Conservation (phyloP, 2,797 vertebrate species). For the Leptodactylus fallax region DNA sequence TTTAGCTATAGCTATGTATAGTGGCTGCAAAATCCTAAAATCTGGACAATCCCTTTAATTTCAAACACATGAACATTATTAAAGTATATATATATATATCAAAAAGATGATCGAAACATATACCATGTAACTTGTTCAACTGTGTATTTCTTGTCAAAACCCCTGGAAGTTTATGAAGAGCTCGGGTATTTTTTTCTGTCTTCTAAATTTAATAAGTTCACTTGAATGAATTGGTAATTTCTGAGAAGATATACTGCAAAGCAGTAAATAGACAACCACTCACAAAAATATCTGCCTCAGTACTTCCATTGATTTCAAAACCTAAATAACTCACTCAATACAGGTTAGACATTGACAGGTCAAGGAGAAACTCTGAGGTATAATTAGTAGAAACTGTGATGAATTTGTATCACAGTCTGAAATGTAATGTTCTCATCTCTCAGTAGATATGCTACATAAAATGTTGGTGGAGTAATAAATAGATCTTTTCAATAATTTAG, state of each 20-base stretch:
- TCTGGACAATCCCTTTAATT: background rate
- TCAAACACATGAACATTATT: background rate
- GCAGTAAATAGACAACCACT: conserved; percentile 59
- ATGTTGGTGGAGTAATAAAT: conserved; percentile 30
- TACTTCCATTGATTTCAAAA: conserved; percentile 65
- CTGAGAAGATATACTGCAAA: conserved; percentile 62
- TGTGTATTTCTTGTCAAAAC: conserved; percentile 39
- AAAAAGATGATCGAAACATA: background rate
- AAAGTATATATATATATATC: too few species aligned
- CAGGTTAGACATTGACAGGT: conserved; percentile 61
- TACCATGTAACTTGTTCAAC: background rate
- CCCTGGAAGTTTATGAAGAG: conserved; percentile 23
- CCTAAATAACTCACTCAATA: conserved; percentile 59
- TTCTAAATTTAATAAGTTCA: conserved; percentile 60
- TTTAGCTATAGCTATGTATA: too few species aligned
- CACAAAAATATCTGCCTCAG: conserved; percentile 53
- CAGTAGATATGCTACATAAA: conserved; percentile 31
- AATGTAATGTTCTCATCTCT: conserved; percentile 48
- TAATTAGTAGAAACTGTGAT: conserved; percentile 60
- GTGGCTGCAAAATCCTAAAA: too few species aligned
- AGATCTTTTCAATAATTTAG: conserved; percentile 46
- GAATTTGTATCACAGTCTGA: conserved; percentile 46
- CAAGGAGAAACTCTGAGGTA: conserved; percentile 58
- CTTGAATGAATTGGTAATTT: conserved; percentile 62
- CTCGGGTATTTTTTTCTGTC: conserved; percentile 15